These are phyloP conservation scores for Ommatoiulus sabulosus DNA, from an alignment of 2,888 invertebrate genomes.

Conservation along the genomic window DNA sequence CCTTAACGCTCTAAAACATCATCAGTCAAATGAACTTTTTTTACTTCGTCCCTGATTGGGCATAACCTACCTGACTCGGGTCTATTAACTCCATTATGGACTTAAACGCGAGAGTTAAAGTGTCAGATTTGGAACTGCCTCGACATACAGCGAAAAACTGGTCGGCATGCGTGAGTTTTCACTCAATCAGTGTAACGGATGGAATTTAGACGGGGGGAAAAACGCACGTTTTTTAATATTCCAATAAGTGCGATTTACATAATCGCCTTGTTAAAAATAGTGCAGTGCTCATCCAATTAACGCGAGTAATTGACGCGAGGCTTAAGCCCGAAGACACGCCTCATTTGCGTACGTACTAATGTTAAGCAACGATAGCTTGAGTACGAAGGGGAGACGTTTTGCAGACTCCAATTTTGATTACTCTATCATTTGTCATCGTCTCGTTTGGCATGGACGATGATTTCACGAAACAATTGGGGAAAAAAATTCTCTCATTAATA, in stretches of 20 bases:
- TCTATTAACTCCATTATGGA: conserved; percentile 40
- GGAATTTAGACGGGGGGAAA: not conserved
- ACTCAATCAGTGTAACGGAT: not conserved
- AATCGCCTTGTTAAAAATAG: conserved; percentile 15
- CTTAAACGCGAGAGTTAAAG: not conserved
- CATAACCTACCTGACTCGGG: conserved; percentile 24
- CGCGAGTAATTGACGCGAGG: not conserved
- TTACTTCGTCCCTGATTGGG: conserved; percentile 20
- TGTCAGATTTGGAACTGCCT: not conserved
- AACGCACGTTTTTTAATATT: not conserved
- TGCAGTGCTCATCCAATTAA: conserved; percentile 32
- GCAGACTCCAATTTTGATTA: not conserved
- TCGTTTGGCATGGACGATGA: not conserved
- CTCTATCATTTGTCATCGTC: conserved; percentile 36
- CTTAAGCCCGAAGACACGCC: not conserved
- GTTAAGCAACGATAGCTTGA: not conserved
- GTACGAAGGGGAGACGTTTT: not conserved
- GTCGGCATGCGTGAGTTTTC: not conserved
- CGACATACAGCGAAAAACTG: not conserved
- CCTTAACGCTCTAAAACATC: conserved; percentile 56
- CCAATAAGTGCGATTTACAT: conserved; percentile 23
- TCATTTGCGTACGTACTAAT: not conserved
- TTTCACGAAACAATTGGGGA: not conserved
- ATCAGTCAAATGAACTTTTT: conserved; percentile 53
- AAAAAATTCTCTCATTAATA: conserved; percentile 7